Conservation (phyloP, 2,888 invertebrate species). For the Andricus quercusramuli region DNA sequence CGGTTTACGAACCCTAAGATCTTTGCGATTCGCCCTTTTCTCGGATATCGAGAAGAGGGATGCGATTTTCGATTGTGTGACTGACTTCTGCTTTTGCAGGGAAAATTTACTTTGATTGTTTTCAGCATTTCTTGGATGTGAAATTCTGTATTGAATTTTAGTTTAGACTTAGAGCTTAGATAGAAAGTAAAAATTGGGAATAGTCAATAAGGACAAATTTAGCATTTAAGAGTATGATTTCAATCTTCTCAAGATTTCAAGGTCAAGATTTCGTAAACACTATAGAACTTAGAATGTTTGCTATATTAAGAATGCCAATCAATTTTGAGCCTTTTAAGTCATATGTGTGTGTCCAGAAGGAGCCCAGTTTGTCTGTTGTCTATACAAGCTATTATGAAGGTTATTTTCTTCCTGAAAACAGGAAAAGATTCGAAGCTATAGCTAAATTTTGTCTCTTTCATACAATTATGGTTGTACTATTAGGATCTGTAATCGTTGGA, state of each 20-base stretch:
- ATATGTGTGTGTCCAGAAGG: too few species aligned
- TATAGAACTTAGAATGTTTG: background rate
- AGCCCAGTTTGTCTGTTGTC: too few species aligned
- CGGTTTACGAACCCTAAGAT: conserved; percentile 67
- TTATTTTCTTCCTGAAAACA: too few species aligned
- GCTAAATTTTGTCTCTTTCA: too few species aligned
- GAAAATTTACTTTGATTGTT: background rate
- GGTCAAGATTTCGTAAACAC: conserved; percentile 1
- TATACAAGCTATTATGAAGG: too few species aligned
- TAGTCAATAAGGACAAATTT: background rate
- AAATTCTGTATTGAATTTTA: background rate
- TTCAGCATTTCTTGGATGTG: background rate
- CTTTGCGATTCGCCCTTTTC: conserved; percentile 23
- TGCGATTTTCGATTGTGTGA: conserved; percentile 29
- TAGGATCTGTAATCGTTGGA: too few species aligned
- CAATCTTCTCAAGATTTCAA: background rate
- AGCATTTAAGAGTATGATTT: background rate
- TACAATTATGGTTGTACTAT: too few species aligned
- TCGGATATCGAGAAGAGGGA: conserved; percentile 25
- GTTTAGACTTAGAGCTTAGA: background rate
- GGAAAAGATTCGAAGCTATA: too few species aligned
- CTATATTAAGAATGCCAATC: background rate
- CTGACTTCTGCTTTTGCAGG: conserved; percentile 26
- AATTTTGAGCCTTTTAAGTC: too few species aligned
- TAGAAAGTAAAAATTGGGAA: background rate